A percentile compares a stretch with the other conserved stretches of the same genome.
These are phyloP conservation scores for Euzophera pinguis DNA, from an alignment of 2,888 invertebrate genomes.

Conservation along the genomic window DNA sequence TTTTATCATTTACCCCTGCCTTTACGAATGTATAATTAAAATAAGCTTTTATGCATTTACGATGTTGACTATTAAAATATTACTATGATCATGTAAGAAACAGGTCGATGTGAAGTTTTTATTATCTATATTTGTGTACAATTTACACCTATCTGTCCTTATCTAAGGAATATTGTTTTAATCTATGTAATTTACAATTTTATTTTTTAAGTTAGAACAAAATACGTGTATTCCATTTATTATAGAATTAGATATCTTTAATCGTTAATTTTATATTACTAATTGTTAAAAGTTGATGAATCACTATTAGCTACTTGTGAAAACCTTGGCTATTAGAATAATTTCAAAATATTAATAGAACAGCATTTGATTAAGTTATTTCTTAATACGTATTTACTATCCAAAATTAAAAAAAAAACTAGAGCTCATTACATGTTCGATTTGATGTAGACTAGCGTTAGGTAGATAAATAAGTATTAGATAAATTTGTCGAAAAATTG, in stretches of 20 bases:
- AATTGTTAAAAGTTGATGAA: not conserved
- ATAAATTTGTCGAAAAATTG: conserved; percentile 43
- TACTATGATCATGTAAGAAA: conserved; percentile 45
- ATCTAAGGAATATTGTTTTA: not conserved
- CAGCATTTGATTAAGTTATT: not conserved
- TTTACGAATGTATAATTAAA: conserved; percentile 55
- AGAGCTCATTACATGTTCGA: conserved; percentile 58
- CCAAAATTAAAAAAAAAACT: conserved; percentile 26
- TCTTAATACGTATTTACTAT: conserved; percentile 22
- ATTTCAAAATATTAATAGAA: not conserved
- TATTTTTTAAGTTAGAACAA: conserved; percentile 6
- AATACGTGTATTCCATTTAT: conserved; percentile 9
- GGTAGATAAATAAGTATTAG: conserved; percentile 67
- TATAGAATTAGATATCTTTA: conserved; percentile 9
- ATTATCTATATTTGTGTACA: conserved; percentile 30
- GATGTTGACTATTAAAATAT: conserved; percentile 75
- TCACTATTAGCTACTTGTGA: not conserved
- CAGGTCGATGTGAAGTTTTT: conserved; percentile 34
- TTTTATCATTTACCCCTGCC: conserved; percentile 70
- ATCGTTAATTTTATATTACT: not conserved
- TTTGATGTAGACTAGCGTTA: conserved; percentile 59
- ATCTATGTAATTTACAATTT: not conserved
- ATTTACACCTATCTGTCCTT: conserved; percentile 23
- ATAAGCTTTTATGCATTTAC: conserved; percentile 75
- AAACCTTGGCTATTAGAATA: not conserved